Percentiles rank a stretch among this genome's conserved stretches.
These are phyloP conservation scores for Microtus oregoni DNA, from an alignment of 2,113 vertebrate species.

Conservation along the genomic window DNA sequence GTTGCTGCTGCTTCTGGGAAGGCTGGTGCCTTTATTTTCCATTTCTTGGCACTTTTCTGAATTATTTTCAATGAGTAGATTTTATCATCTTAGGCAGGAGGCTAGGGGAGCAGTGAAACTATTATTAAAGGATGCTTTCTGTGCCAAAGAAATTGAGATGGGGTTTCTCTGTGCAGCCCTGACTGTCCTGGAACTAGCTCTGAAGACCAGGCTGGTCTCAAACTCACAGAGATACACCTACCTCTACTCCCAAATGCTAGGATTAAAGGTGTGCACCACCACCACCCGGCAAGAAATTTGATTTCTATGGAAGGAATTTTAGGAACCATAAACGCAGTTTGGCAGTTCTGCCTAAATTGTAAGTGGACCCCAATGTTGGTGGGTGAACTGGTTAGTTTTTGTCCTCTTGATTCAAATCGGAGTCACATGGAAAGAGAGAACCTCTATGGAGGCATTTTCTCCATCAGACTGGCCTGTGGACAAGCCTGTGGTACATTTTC, in stretches of 20 bases:
- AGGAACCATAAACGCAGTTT: background rate
- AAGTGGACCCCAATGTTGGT: background rate
- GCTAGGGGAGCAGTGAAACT: background rate
- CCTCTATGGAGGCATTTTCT: too few relatives aligned
- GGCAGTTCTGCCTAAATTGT: background rate
- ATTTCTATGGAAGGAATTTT: conserved; percentile 41
- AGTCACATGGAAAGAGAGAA: background rate
- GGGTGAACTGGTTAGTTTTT: background rate
- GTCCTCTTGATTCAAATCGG: background rate
- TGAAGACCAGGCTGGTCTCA: background rate
- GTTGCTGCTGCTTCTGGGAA: background rate
- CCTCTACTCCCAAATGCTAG: background rate
- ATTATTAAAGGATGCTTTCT: conserved; percentile 43
- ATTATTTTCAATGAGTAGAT: background rate
- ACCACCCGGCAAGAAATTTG: background rate
- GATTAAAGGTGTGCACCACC: background rate
- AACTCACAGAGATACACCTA: background rate
- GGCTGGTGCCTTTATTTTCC: background rate
- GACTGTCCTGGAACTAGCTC: background rate
- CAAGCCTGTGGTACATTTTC: background rate
- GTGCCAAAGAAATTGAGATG: conserved; percentile 3
- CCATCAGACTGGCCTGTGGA: background rate
- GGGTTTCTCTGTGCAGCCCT: background rate
- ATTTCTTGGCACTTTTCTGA: conserved; percentile 4
- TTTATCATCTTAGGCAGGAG: background rate